Evolutionary conservation across 2,888 invertebrate genomes (phyloP), one percentile per base, ranked within the genome.

Genomic region (Pristionchus exspectatus): DNA sequence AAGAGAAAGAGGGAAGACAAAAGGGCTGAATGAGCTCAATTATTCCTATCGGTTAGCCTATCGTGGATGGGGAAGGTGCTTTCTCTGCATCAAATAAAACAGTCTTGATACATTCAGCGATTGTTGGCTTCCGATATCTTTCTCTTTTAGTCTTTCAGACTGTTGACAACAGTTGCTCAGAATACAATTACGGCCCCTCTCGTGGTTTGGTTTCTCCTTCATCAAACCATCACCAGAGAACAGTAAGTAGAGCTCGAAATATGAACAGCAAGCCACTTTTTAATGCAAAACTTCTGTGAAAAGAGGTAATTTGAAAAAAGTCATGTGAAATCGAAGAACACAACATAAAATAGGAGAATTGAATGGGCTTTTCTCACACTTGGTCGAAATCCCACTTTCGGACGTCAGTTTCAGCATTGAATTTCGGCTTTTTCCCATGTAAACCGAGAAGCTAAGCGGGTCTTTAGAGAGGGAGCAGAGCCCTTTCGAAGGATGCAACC

Each of bases 341-440:
- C 7, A 63, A n/a, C 63, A 63, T 2, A 63, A 63, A 63, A 63
- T 24, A 63, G n/a, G 59, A 59, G 18, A 21, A n/a, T 18, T 21
- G 59, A 63, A 63, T n/a, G 63, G 33, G 74, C 27, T 7, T 21
- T 74, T 74, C 74, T 74, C 74, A 74, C 74, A 74, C 74, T 74
- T 33, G 74, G 38, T 18, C 38, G 33, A 33, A 44, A 74, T 74
- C 38, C 38, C 74, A 74, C 21, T 74, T 69, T 74, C 44, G 74
- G 38, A 74, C 74, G 74, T 74, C 74, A 74, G 74, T 38, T 74
- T 50, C 81, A 63, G 81, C 81, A 44, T 81, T 27, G 50, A 81
- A 81, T 81, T 81, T 81, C 81, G 24, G 50, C 50, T 27, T n/a
- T 77, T 81, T 81, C 81, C 50, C 81, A 54, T 81, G 81, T 81